Evolutionary conservation across 2,113 vertebrate genomes (phyloP), one percentile per base, ranked within the genome.

Genomic region (Dicentrarchus labrax): DNA sequence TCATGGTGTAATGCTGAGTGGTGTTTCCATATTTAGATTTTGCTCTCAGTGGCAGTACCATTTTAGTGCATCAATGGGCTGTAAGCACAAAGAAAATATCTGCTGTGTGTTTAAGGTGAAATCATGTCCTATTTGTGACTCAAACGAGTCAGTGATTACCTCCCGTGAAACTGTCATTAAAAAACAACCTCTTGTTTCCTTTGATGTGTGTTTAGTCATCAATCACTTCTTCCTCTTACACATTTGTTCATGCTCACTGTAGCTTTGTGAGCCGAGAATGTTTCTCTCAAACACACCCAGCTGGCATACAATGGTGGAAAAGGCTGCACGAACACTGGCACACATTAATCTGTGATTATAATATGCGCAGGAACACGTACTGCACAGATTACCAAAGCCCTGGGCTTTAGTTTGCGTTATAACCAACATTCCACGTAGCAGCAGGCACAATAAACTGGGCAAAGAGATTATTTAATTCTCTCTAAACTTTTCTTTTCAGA

Each of bases 301-400:
- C 72, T 94, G 91, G 88, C 89, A 84, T 45, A 71, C 15, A 78
- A 21, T 74, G n/a, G 30, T 89, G 86, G 82, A 89, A 92, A 92
- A 90, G 71, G 30, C 76, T 69, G 61, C 54, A 70, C 17, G 12
- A 48, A 78, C 50, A 69, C 83, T 86, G 82, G 82, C 85, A 85
- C 48, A 65, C 54, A 50, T 72, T 19, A 85, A 64, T 74, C 19
- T 19, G 38, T 62, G 53, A 80, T 88, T 87, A 62, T 86, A 76
- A 65, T 45, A 82, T 80, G 57, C 88, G 82, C 56, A 81, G 24
- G 36, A 81, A 87, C 87, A 72, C 77, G 84, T 62, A 66, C n/a
- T 51, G 43, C 45, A 76, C 36, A 54, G 50, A 70, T 39, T 83
- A 19, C 53, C 5, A 61, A 79, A 85, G 71, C 61, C 15, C 8